phyloP scores from a whole-genome alignment of 35 echinoderm and acorn worm species.

The Stichopus chloronotus region DNA sequence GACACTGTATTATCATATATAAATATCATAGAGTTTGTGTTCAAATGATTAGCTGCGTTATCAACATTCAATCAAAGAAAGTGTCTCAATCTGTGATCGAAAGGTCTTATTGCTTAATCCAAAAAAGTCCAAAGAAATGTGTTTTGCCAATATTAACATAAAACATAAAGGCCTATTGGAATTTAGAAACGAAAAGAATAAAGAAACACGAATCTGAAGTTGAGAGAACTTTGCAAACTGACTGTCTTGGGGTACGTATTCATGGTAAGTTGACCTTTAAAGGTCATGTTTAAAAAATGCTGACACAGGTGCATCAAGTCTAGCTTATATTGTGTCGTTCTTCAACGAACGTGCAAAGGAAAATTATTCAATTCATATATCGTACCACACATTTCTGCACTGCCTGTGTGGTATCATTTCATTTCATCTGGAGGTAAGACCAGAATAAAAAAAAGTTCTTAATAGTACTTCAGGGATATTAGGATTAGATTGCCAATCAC shows the following conservation, averaged over 20 bases:
- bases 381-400: neutral
- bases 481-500: neutral
- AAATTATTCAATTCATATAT: neutral
- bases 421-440: constrained; percentile 1
- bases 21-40: neutral
- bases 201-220: neutral
- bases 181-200: neutral
- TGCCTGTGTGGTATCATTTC: neutral
- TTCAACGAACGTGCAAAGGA: neutral
- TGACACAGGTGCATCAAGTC: neutral
- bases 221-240: neutral
- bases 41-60: neutral
- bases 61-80: neutral
- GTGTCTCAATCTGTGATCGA: no score
- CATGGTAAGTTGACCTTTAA: neutral
- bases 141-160: neutral
- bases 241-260: neutral
- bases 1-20: neutral
- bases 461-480: neutral
- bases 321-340: neutral
- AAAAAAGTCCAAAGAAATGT: constrained; percentile 2
- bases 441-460: neutral
- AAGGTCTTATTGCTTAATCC: neutral
- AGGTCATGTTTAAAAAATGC: neutral
- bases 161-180: neutral